Evolutionary conservation across 1,140 invertebrate genomes (phyloP).

Genomic region (Drosophila willistoni): DNA sequence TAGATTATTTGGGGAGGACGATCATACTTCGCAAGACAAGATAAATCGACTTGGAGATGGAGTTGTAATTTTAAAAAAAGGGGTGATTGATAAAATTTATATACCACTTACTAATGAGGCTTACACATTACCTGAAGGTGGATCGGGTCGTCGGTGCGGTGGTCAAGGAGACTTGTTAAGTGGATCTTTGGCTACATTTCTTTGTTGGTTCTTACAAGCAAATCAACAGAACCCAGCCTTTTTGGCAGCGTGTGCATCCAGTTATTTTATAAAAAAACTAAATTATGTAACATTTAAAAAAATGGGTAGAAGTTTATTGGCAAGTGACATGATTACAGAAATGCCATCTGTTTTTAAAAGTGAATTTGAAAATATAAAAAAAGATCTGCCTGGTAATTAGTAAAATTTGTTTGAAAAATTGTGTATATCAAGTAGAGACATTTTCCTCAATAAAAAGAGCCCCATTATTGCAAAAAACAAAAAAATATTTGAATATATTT

Average conservation of each 20-base stretch:
- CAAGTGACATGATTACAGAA: slow-evolving; percentile 93
- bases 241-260: slow-evolving; percentile 92
- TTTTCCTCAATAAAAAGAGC: no score
- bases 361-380: no score
- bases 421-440: no score
- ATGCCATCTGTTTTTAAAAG: slow-evolving; percentile 88
- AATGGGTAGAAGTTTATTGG: slow-evolving; percentile 91
- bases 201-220: slow-evolving; percentile 89
- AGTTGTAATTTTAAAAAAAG: slow-evolving; percentile 92
- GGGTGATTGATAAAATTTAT: slow-evolving; percentile 90
- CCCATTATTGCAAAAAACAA: no score
- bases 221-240: slow-evolving; percentile 86
- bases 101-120: slow-evolving; percentile 85
- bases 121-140: slow-evolving; percentile 85
- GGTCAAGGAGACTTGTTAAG: slow-evolving; percentile 98
- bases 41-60: slow-evolving; percentile 85
- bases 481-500: no score
- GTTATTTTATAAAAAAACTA: slow-evolving; percentile 91
- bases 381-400: no score
- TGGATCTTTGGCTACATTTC: slow-evolving; percentile 93
- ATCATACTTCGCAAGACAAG: slow-evolving; percentile 31
- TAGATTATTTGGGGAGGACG: slow-evolving; percentile 86
- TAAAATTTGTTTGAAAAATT: no score
- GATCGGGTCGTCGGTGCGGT: slow-evolving; percentile 95
- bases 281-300: slow-evolving; percentile 90